Conservation (phyloP, 2,797 vertebrate species). For the Poeciliopsis presidionis region DNA sequence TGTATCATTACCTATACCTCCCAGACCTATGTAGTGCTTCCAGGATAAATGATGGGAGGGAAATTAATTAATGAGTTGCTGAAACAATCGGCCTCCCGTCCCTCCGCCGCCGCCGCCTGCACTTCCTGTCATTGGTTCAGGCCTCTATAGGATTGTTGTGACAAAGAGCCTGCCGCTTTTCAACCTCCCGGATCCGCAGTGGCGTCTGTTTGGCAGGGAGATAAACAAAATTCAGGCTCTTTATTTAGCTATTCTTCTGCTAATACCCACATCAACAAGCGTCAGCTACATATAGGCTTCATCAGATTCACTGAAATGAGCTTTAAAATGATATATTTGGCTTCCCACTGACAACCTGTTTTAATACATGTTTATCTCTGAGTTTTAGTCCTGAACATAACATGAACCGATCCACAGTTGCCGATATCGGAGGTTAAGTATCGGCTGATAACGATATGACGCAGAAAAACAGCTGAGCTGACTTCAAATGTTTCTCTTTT, state of each 20-base stretch:
- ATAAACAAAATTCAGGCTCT: conserved; percentile 39
- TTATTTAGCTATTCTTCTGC: conserved; percentile 32
- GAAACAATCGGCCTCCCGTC: conserved; percentile 87
- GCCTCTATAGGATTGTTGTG: conserved; percentile 59
- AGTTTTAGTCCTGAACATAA: background rate
- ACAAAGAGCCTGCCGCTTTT: conserved; percentile 43
- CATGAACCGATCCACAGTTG: background rate
- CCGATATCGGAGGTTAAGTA: too few relatives aligned
- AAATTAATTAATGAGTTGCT: conserved; percentile 97
- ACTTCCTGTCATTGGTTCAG: conserved; percentile 56
- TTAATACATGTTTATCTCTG: background rate
- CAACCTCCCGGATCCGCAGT: conserved; percentile 34
- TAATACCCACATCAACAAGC: conserved; percentile 13
- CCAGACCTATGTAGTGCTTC: conserved; percentile 67
- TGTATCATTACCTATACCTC: conserved; percentile 71
- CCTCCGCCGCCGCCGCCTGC: conserved; percentile 25
- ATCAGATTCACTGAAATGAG: background rate
- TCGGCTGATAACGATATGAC: too few relatives aligned
- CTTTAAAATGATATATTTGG: background rate
- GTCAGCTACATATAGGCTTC: conserved; percentile 1
- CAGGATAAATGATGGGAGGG: conserved; percentile 71
- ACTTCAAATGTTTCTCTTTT: too few relatives aligned
- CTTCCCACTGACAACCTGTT: background rate
- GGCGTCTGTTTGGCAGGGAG: conserved; percentile 44
- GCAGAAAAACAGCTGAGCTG: too few relatives aligned